A percentile compares a stretch with the other conserved stretches of the same genome.
These are phyloP conservation scores for Galaxea fascicularis DNA, from an alignment of 92 coral and sea anemone species.

Conservation along the genomic window DNA sequence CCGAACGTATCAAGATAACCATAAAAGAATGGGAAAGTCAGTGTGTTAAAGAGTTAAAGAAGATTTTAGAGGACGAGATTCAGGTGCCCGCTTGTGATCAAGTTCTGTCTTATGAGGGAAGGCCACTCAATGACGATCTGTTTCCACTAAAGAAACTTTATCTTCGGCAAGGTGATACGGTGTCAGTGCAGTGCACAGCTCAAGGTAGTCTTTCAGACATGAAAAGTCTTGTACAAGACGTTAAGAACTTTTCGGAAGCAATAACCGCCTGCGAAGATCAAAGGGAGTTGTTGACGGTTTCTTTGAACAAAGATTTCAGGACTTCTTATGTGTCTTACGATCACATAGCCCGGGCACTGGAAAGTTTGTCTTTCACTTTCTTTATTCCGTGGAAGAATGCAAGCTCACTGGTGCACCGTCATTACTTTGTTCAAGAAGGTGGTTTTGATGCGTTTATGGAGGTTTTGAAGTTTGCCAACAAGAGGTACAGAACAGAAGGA, in stretches of 20 bases:
- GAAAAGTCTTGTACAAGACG: conserved; percentile 37
- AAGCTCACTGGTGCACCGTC: conserved; percentile 77
- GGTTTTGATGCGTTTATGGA: conserved; percentile 80
- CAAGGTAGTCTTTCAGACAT: conserved; percentile 56
- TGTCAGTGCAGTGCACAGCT: conserved; percentile 52
- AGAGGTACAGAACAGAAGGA: conserved; percentile 15
- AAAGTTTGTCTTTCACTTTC: conserved; percentile 72
- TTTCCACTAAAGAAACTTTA: conserved; percentile 66
- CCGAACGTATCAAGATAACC: conserved; percentile 36
- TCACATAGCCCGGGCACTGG: conserved; percentile 54
- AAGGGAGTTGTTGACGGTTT: conserved; percentile 24
- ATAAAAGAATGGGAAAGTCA: conserved; percentile 57
- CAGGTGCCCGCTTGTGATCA: conserved; percentile 79
- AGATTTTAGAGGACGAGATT: conserved; percentile 53
- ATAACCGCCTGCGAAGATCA: background rate
- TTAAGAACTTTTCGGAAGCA: conserved; percentile 48
- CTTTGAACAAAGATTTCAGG: conserved; percentile 3
- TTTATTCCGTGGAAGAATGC: conserved; percentile 88
- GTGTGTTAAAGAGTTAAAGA: conserved; percentile 66
- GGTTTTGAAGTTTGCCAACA: conserved; percentile 58
- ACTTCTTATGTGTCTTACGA: conserved; percentile 51
- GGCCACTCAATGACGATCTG: conserved; percentile 45
- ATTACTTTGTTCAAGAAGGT: conserved; percentile 90
- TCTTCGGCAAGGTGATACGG: conserved; percentile 73
- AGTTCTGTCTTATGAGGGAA: conserved; percentile 55